Percentiles rank a stretch among this genome's conserved stretches.
Conservation (phyloP, 2,888 invertebrate species). For the Sympetrum striolatum region DNA sequence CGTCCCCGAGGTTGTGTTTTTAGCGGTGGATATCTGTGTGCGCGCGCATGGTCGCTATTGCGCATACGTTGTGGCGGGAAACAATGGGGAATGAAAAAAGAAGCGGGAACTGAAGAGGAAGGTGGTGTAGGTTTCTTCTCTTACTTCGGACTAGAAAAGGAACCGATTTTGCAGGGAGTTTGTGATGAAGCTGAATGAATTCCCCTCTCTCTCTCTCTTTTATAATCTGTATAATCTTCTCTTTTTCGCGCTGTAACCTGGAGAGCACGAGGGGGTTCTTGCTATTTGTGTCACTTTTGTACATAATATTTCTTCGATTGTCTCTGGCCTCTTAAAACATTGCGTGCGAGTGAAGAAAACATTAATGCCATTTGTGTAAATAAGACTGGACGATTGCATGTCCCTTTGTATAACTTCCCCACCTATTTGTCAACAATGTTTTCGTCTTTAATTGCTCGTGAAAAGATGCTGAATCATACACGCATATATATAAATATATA, state of each 20-base stretch:
- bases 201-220: not conserved
- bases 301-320: slow-evolving; percentile 16
- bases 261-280: not conserved
- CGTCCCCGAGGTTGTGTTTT: not conserved
- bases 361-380: slow-evolving; percentile 19
- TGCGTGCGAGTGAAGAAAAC: not conserved
- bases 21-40: not conserved
- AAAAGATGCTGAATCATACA: slow-evolving; percentile 5
- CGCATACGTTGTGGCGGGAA: no score
- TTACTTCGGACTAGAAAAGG: not conserved
- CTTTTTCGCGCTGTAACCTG: not conserved
- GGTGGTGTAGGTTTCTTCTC: not conserved
- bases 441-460: not conserved
- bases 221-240: not conserved
- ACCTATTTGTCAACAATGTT: slow-evolving; percentile 17
- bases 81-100: not conserved
- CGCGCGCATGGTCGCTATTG: no score
- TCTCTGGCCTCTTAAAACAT: slow-evolving; percentile 1
- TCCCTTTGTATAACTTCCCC: not conserved
- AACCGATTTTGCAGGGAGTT: slow-evolving; percentile 12
- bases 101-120: not conserved
- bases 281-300: slow-evolving; percentile 41
- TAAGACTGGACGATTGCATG: slow-evolving; percentile 2
- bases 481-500: not conserved
- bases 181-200: slow-evolving; percentile 8